Percentiles rank a stretch among this genome's conserved stretches.
phyloP scores from a whole-genome alignment of 2,888 invertebrate genomes.

The Thera britannica region DNA sequence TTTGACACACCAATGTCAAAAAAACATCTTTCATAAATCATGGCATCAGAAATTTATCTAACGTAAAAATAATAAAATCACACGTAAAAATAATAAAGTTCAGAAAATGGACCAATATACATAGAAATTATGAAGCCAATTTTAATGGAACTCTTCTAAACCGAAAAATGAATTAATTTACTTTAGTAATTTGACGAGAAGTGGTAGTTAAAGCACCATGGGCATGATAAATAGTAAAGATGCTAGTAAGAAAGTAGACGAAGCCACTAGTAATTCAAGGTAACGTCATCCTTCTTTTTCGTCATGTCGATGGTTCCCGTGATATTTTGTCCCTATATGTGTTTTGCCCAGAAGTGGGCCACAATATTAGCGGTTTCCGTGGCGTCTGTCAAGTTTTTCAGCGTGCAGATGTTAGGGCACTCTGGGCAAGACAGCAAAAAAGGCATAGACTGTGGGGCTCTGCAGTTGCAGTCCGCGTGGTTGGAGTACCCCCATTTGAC shows the following conservation, averaged over 20 bases:
- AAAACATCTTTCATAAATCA: constrained; percentile 10
- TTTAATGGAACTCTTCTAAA: constrained; percentile 12
- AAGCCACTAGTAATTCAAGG: constrained; percentile 71
- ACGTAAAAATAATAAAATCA: constrained; percentile 3
- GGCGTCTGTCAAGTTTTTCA: no score
- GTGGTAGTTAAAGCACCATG: constrained; percentile 48
- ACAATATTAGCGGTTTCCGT: no score
- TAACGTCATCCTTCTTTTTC: no score
- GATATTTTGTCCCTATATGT: no score
- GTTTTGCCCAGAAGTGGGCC: no score
- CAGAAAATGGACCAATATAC: constrained; percentile 2
- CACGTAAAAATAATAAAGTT: neutral
- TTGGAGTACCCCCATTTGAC: no score
- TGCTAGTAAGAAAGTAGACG: constrained; percentile 56
- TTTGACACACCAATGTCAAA: constrained; percentile 13
- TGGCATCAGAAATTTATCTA: constrained; percentile 13
- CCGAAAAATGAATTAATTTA: constrained; percentile 12
- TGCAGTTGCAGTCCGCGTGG: no score
- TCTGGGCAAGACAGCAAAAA: no score
- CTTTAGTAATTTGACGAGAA: neutral
- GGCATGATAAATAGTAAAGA: constrained; percentile 59
- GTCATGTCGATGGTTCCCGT: no score
- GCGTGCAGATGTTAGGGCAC: no score
- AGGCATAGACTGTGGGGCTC: no score
- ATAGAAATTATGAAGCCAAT: constrained; percentile 20